Conservation (phyloP, 1,140 invertebrate species). For the Argopecten irradians region DNA sequence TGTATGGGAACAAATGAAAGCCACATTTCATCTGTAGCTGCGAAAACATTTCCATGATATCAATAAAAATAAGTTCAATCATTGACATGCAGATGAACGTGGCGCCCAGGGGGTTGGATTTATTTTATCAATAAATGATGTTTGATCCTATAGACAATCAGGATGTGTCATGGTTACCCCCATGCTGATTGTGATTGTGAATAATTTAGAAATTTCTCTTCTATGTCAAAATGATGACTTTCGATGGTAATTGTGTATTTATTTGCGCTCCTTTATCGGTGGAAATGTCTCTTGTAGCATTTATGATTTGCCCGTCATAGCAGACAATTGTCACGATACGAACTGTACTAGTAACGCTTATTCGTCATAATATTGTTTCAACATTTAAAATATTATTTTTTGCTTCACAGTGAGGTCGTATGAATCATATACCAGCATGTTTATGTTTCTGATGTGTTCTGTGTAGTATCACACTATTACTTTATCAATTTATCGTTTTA, state of each 20-base stretch:
- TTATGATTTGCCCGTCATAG: background rate
- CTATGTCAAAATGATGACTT: background rate
- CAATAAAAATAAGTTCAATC: background rate
- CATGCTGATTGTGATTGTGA: background rate
- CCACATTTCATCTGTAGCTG: background rate
- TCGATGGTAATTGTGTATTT: background rate
- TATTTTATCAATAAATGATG: background rate
- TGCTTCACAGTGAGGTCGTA: background rate
- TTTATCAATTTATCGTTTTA: too few relatives aligned
- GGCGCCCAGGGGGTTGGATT: background rate
- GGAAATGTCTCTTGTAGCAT: background rate
- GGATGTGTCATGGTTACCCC: background rate
- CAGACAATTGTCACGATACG: background rate
- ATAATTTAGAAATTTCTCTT: background rate
- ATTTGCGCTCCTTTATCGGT: background rate
- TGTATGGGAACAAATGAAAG: constrained; percentile 2
- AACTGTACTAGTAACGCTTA: background rate
- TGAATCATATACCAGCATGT: too few relatives aligned
- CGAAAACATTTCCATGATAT: background rate
- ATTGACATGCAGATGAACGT: background rate
- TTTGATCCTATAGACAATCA: background rate
- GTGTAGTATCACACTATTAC: too few relatives aligned
- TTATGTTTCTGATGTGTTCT: too few relatives aligned
- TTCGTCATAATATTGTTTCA: background rate
- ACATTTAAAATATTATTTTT: background rate